Evolutionary conservation across 2,888 invertebrate species (phyloP).

Genomic region (Tethea ocularis): DNA sequence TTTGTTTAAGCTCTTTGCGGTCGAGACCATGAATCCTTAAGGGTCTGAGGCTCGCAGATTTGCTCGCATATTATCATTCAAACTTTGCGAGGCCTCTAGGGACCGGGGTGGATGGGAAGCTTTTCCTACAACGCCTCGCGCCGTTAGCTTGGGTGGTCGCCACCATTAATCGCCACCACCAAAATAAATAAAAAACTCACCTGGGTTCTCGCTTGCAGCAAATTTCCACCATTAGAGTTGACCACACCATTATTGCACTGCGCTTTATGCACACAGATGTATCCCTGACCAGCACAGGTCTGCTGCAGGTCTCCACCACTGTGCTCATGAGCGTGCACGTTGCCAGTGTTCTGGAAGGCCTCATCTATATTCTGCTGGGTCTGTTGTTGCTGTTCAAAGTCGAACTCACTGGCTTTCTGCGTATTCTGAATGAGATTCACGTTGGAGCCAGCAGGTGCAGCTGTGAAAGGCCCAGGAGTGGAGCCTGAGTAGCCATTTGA

Average conservation of each 20-base stretch:
- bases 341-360: slow-evolving; percentile 62
- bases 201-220: slow-evolving; percentile 78
- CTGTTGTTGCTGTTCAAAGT: slow-evolving; percentile 64
- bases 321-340: slow-evolving; percentile 55
- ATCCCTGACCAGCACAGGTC: slow-evolving; percentile 83
- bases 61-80: no score
- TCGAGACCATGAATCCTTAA: no score
- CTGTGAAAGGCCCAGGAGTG: slow-evolving; percentile 67
- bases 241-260: slow-evolving; percentile 86
- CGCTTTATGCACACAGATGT: slow-evolving; percentile 84
- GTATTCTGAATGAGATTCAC: slow-evolving; percentile 65
- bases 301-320: slow-evolving; percentile 70
- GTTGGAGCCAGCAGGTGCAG: slow-evolving; percentile 55
- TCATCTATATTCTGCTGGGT: slow-evolving; percentile 67
- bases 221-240: slow-evolving; percentile 73
- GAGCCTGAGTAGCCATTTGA: slow-evolving; percentile 58
- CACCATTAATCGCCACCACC: no score
- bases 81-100: no score
- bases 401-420: slow-evolving; percentile 60
- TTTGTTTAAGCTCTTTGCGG: no score
- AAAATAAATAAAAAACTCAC: slow-evolving; percentile 65
- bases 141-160: no score
- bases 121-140: no score
- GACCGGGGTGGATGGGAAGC: no score
- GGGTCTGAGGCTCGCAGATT: no score